These are phyloP conservation scores for Spisula solida DNA, from an alignment of 2,888 invertebrate genomes.

Conservation along the genomic window DNA sequence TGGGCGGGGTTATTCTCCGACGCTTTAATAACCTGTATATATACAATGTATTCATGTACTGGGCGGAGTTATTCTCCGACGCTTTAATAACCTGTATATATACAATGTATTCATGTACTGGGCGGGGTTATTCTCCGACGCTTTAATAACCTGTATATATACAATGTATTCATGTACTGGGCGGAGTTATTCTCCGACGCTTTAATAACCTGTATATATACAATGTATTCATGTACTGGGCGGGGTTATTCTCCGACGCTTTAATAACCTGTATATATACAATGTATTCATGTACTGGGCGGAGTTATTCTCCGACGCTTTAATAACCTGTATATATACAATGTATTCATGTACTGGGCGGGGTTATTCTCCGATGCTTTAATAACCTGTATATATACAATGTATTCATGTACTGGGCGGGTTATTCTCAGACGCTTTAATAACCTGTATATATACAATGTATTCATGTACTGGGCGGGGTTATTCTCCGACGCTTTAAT, in stretches of 20 bases:
- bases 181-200: slow-evolving; percentile 92
- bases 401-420: slow-evolving; percentile 98
- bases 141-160: too few species aligned
- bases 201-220: too few species aligned
- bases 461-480: slow-evolving; percentile 97
- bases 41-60: slow-evolving; percentile 99
- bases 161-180: slow-evolving; percentile 99
- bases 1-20: slow-evolving; percentile 93
- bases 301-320: slow-evolving; percentile 92
- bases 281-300: slow-evolving; percentile 99
- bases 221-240: slow-evolving; percentile 99
- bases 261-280: too few species aligned
- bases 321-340: too few species aligned
- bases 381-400: too few species aligned
- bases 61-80: slow-evolving; percentile 92
- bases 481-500: slow-evolving; percentile 94
- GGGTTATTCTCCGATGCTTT: slow-evolving; percentile 93
- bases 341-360: slow-evolving; percentile 98
- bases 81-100: too few species aligned
- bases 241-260: slow-evolving; percentile 92
- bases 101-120: slow-evolving; percentile 99
- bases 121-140: slow-evolving; percentile 91
- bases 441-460: too few species aligned
- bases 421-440: slow-evolving; percentile 94
- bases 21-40: slow-evolving; percentile 95